These are phyloP conservation scores for Ooceraea biroi DNA, from an alignment of 1,140 invertebrate species.

Conservation along the genomic window DNA sequence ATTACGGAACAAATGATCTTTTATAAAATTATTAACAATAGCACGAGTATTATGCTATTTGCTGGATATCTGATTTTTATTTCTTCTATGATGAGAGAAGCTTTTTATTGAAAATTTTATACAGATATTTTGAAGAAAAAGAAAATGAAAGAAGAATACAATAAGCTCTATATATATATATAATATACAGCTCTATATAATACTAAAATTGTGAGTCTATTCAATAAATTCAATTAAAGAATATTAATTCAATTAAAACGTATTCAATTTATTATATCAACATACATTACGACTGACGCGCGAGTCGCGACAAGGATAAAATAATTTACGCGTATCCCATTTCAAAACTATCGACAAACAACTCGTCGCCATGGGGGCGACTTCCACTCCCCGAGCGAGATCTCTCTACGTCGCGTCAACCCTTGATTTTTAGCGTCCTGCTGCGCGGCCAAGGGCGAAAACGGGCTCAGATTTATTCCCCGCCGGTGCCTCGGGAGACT, in stretches of 20 bases:
- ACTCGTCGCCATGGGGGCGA: slow-evolving; percentile 6
- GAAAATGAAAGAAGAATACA: neutral
- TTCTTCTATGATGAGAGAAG: too few relatives aligned
- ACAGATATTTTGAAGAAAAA: too few relatives aligned
- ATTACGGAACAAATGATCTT: neutral
- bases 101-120: too few relatives aligned
- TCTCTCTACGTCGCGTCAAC: slow-evolving; percentile 74
- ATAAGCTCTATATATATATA: too few relatives aligned
- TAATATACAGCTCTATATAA: too few relatives aligned
- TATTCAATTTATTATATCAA: slow-evolving; percentile 2
- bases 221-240: neutral
- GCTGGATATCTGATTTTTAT: too few relatives aligned
- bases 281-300: neutral
- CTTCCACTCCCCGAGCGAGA: slow-evolving; percentile 67
- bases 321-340: slow-evolving; percentile 40
- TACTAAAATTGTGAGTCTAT: too few relatives aligned
- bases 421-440: slow-evolving; percentile 81
- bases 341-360: slow-evolving; percentile 45
- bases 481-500: slow-evolving; percentile 81
- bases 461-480: slow-evolving; percentile 84
- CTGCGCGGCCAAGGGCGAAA: slow-evolving; percentile 79
- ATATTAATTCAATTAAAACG: slow-evolving; percentile 1
- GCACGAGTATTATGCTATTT: too few relatives aligned
- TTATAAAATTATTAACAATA: too few relatives aligned
- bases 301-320: slow-evolving; percentile 22